Base-by-base conservation (phyloP, 1,140 invertebrate genomes). In the Drosophila guanche region DNA sequence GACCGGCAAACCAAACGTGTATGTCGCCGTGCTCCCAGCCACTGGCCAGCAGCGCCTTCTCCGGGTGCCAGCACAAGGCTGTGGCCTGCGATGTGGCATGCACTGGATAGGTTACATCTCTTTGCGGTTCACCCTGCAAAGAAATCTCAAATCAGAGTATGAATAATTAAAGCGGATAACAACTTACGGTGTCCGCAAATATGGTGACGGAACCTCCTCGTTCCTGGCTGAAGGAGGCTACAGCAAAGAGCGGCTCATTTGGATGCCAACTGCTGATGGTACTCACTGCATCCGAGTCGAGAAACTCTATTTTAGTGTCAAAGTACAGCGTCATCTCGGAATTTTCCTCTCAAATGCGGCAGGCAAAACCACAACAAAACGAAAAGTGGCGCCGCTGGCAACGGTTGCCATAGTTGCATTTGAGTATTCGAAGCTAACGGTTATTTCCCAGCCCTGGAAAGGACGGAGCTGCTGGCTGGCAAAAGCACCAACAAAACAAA, bases 21-120 rank as follows among this genome's bases (percentile, higher is more conserved):
- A 99, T 92, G 86, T 97, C 96, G 42, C 98, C 98, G 89, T 94
- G 97, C 91, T 98, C 97, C 97, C 97, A 99, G 6, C 97, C 97
- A 54, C 95, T 95, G 4, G 95, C 95, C 48, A 99, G 90, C 56
- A 97, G 93, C 46, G 95, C 94, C 79, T 95, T 94, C 41, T 94
- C 95, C 2, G 98, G 97, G 93, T 99, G 98, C 98, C 98, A 99
- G 3, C 94, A 93, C 20, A 98, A 90, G 4, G 95, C 94, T 8
- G 96, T 96, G 0, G 96, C 95, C 92, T 96, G 96, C 55, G 95
- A 95, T 1, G 94, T 94, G 4, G 94, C 91, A 78, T 96, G 94
- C 33, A 94, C 93, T 1, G 95, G 94, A 90, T 96, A 95, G 23
- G 95, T 95, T n/a, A 96, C 94, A 91, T 96, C 96, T 62, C 94